Evolutionary conservation across 2,113 vertebrate species (phyloP).

Genomic region (Pseudorasbora parva): DNA sequence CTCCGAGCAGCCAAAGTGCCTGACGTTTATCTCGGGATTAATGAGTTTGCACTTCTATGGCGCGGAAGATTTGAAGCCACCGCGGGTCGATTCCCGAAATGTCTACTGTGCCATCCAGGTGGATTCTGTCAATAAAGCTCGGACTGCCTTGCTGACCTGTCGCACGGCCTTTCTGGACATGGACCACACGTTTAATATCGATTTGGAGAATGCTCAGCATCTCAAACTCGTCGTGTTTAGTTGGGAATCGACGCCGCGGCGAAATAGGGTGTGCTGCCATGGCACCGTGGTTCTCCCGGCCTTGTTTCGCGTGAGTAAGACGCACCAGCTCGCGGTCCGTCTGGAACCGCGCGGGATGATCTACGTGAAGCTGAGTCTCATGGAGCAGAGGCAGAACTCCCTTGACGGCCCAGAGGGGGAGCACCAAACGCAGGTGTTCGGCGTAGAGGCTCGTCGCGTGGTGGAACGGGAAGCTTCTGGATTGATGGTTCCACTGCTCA

Average conservation of each 20-base stretch:
- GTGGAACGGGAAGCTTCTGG: conserved; percentile 90
- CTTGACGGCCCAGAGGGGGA: conserved; percentile 79
- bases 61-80: conserved; percentile 95
- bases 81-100: conserved; percentile 90
- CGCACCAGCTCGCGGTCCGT: conserved; percentile 91
- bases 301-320: conserved; percentile 89
- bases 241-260: conserved; percentile 91
- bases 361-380: conserved; percentile 93
- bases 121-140: conserved; percentile 95
- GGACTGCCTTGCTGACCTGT: conserved; percentile 93
- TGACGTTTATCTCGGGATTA: conserved; percentile 92
- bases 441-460: conserved; percentile 88
- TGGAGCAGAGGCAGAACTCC: conserved; percentile 97
- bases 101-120: conserved; percentile 98
- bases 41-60: conserved; percentile 98
- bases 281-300: conserved; percentile 90
- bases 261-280: conserved; percentile 92
- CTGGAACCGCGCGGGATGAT: conserved; percentile 95
- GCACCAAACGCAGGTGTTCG: conserved; percentile 86
- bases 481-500: conserved; percentile 89
- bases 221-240: conserved; percentile 96
- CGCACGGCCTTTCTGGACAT: conserved; percentile 92
- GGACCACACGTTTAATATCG: conserved; percentile 99
- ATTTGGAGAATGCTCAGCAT: conserved; percentile 96
- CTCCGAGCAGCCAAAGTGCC: conserved; percentile 93